Evolutionary conservation across 2,888 invertebrate genomes (phyloP).

Genomic region (Chorisops tibialis): DNA sequence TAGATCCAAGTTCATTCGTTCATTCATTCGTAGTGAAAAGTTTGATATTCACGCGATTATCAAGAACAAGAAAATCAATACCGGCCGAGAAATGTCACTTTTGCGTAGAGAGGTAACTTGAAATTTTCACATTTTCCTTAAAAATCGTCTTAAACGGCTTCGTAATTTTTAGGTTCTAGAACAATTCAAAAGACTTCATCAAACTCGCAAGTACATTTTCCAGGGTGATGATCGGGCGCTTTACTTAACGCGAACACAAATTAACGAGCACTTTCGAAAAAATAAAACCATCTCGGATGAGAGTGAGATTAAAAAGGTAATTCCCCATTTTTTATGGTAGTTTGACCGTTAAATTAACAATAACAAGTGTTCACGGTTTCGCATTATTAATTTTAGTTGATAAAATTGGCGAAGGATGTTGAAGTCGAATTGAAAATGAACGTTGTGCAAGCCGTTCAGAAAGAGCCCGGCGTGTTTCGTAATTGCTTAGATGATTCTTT

Average conservation of each 20-base stretch:
- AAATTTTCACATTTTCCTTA: background rate
- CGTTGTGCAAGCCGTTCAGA: conserved; percentile 69
- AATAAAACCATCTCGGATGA: conserved; percentile 61
- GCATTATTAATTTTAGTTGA: conserved; percentile 56
- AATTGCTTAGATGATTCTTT: conserved; percentile 37
- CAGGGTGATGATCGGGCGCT: conserved; percentile 63
- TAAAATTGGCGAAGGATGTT: conserved; percentile 65
- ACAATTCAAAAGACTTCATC: conserved; percentile 52
- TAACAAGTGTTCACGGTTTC: too few relatives aligned
- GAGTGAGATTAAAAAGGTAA: conserved; percentile 58
- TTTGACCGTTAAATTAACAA: too few relatives aligned
- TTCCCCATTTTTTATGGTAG: background rate
- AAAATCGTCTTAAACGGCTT: background rate
- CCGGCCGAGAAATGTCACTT: conserved; percentile 13
- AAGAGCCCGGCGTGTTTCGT: conserved; percentile 67
- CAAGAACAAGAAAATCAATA: too few relatives aligned
- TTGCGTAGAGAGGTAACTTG: conserved; percentile 21
- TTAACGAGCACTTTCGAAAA: conserved; percentile 72
- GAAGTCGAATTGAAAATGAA: conserved; percentile 67
- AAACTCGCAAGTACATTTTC: conserved; percentile 65
- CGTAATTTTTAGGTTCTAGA: conserved; percentile 9
- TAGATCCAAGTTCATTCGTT: too few relatives aligned
- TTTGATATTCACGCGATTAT: too few relatives aligned
- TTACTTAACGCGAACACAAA: conserved; percentile 62
- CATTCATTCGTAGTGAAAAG: too few relatives aligned